Conservation (phyloP, 2,113 vertebrate genomes). For the Macquaria ambigua region DNA sequence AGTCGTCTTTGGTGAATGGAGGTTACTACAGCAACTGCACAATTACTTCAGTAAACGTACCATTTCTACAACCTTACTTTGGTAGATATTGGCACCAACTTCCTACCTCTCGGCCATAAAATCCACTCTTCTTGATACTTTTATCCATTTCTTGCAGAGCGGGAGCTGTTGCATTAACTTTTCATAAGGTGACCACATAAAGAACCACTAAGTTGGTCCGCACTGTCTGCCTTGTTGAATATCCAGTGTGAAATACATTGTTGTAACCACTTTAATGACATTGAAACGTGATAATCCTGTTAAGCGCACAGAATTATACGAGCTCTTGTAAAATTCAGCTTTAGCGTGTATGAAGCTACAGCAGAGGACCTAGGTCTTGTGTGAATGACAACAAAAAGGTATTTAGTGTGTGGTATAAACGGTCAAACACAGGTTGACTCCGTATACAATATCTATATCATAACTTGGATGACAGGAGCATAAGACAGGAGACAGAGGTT, state of each 20-base stretch:
- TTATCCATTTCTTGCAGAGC: background rate
- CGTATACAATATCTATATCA: background rate
- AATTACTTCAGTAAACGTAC: background rate
- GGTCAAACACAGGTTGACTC: background rate
- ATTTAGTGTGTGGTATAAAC: background rate
- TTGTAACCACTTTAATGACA: slow-evolving; percentile 4
- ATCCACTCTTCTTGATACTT: background rate
- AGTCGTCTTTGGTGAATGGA: background rate
- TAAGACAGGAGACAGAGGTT: background rate
- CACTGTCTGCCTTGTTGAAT: background rate
- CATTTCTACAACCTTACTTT: background rate
- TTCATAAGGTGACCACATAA: slow-evolving; percentile 18
- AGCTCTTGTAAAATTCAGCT: slow-evolving; percentile 27
- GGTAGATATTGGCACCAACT: background rate
- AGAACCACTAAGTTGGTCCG: background rate
- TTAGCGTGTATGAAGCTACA: background rate
- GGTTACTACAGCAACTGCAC: background rate
- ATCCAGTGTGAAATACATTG: background rate
- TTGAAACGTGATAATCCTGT: slow-evolving; percentile 23
- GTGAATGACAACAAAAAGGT: background rate
- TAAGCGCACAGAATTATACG: background rate
- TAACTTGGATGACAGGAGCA: slow-evolving; percentile 1
- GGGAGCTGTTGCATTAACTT: background rate
- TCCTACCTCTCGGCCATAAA: background rate
- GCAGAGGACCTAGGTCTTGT: background rate